Evolutionary conservation across 1,140 invertebrate genomes (phyloP).

Genomic region (Conus ventricosus): DNA sequence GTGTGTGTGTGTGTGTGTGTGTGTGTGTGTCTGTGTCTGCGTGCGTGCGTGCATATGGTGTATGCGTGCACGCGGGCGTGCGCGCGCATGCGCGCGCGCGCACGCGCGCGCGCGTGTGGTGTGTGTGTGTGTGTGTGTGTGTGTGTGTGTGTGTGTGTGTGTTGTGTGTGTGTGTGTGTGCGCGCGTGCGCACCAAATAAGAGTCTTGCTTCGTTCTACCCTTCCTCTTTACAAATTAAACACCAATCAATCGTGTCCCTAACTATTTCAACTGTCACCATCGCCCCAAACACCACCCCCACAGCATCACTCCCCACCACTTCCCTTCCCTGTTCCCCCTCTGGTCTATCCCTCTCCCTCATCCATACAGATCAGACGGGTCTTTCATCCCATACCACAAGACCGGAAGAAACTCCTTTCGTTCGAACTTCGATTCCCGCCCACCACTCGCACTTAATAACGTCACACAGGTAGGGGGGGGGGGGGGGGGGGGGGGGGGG

Average conservation of each 20-base stretch:
- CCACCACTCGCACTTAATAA: constrained; percentile 23
- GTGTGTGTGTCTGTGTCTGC: not conserved
- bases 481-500: constrained; percentile 24
- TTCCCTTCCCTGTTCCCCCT: too few relatives aligned
- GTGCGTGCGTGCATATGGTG: not conserved
- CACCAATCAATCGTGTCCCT: too few relatives aligned
- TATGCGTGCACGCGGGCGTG: not conserved
- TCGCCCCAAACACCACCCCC: too few relatives aligned
- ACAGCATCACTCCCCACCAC: too few relatives aligned
- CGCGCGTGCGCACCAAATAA: too few relatives aligned
- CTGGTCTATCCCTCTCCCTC: too few relatives aligned
- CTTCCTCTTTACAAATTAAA: too few relatives aligned
- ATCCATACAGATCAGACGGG: constrained; percentile 6
- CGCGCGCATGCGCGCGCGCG: not conserved
- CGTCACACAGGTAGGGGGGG: constrained; percentile 32
- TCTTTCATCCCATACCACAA: not conserved
- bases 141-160: not conserved
- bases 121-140: not conserved
- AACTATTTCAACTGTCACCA: too few relatives aligned
- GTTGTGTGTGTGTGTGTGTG: not conserved
- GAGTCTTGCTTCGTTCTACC: too few relatives aligned
- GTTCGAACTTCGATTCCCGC: constrained; percentile 26
- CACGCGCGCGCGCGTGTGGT: not conserved
- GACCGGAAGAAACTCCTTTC: constrained; percentile 36
- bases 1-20: not conserved